phyloP scores from a whole-genome alignment of 2,113 vertebrate genomes.

The Phodopus roborovskii region DNA sequence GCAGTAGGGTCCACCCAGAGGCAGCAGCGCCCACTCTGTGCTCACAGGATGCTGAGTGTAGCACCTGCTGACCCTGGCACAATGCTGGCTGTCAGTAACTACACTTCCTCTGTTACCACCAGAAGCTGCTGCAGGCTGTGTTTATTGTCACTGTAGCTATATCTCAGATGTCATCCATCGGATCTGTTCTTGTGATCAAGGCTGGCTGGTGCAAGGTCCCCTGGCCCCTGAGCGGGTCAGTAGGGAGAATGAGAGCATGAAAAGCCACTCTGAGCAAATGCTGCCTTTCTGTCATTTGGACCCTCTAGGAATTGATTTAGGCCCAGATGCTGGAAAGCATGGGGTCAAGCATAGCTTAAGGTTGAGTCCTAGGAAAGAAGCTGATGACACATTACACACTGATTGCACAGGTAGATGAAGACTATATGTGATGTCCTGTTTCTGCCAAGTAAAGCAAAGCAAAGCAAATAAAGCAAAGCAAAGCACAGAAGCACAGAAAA shows the following conservation, averaged over 20 bases:
- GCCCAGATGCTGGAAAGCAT: background rate
- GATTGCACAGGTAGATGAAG: background rate
- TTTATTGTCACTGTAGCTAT: too few relatives aligned
- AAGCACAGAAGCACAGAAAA: background rate
- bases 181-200: too few relatives aligned
- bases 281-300: background rate
- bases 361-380: slow-evolving; percentile 16
- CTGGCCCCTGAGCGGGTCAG: too few relatives aligned
- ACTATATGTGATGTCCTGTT: background rate
- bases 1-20: background rate
- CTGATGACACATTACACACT: background rate
- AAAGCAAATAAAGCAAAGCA: background rate
- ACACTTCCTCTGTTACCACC: too few relatives aligned
- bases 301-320: background rate
- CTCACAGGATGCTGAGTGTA: background rate
- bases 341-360: background rate
- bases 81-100: too few relatives aligned
- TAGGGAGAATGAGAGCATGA: background rate
- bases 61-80: too few relatives aligned
- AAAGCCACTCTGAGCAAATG: background rate
- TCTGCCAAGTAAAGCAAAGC: background rate
- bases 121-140: too few relatives aligned
- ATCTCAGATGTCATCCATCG: too few relatives aligned
- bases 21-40: background rate
- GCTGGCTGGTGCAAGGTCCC: too few relatives aligned